Base-by-base conservation (phyloP, 2,113 vertebrate genomes). In the Lota lota region DNA sequence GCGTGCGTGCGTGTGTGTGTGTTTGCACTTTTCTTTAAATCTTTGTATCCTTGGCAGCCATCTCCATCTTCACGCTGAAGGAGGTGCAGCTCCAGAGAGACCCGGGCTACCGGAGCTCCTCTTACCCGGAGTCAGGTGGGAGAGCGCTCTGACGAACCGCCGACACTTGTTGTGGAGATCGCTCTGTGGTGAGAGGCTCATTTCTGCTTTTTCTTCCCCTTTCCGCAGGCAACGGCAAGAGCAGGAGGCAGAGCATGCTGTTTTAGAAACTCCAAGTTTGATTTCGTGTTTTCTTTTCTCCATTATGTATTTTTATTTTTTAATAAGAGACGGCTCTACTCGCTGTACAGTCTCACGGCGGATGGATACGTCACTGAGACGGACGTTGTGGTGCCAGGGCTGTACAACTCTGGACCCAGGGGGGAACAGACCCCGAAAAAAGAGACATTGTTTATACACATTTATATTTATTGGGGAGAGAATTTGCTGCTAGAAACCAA, bases 221-320 rank as follows among this genome's bases (percentile, higher is more conserved):
- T 47, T 22, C 53, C n/a, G 78, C 78, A 98, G 96, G 94, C 81
- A 94, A 95, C 51, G 94, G 94, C 77, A 98, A 97, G 91, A 97
- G 92, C 94, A 93, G 96, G 94, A 95, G 96, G 92, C 96, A 98
- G 90, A 98, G 96, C 92, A 97, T 98, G 96, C 94, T 98, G 88
- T 97, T 98, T 87, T 98, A 94, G 81, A 79, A 75, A 54, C 79
- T 67, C 74, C 67, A 57, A 69, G 28, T 33, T 33, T 33, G 28
- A 33, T 33, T 33, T 33, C 4, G 28, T 33, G n/a, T 33, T 76
- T 2, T 47, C 10, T 47, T 47, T 47, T 11, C 40, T 47, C 40
- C 40, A 80, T 75, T 67, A 66, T 62, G 19, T 89, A 16, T 73
- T 82, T 66, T 76, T 67, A 64, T 74, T 69, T 64, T 74, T 70